phyloP scores from a whole-genome alignment of 2,113 vertebrate genomes.

The Etia nguti region DNA sequence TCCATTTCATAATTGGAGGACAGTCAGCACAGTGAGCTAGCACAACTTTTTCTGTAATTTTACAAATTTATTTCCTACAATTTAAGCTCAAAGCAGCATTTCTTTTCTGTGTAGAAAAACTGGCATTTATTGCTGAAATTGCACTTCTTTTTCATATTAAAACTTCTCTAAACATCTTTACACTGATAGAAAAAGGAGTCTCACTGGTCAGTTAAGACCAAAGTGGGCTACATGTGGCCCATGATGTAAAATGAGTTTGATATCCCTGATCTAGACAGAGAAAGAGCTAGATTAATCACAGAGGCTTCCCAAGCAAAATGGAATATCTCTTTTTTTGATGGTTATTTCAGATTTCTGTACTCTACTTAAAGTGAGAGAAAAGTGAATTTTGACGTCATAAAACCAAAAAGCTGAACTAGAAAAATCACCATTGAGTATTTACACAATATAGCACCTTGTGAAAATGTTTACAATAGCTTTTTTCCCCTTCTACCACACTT shows the following conservation, averaged over 20 bases:
- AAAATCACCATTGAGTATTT: not conserved
- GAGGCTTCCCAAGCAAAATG: not conserved
- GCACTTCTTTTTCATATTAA: not conserved
- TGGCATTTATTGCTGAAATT: not conserved
- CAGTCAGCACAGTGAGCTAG: not conserved
- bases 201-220: not conserved
- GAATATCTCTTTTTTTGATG: not conserved
- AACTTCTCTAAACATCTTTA: not conserved
- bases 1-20: not conserved
- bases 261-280: too few species aligned
- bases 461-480: not conserved
- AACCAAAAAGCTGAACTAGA: not conserved
- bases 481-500: not conserved
- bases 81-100: not conserved
- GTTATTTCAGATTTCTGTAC: not conserved
- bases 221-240: not conserved
- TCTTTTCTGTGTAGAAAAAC: not conserved
- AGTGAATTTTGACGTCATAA: accelerated
- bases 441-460: not conserved
- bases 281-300: not conserved
- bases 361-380: not conserved
- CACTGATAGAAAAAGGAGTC: not conserved
- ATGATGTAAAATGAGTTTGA: not conserved
- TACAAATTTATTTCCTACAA: not conserved
- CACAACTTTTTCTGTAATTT: not conserved